These are phyloP conservation scores for Crotalus viridis DNA, from an alignment of 2,113 vertebrate genomes.

Conservation along the genomic window DNA sequence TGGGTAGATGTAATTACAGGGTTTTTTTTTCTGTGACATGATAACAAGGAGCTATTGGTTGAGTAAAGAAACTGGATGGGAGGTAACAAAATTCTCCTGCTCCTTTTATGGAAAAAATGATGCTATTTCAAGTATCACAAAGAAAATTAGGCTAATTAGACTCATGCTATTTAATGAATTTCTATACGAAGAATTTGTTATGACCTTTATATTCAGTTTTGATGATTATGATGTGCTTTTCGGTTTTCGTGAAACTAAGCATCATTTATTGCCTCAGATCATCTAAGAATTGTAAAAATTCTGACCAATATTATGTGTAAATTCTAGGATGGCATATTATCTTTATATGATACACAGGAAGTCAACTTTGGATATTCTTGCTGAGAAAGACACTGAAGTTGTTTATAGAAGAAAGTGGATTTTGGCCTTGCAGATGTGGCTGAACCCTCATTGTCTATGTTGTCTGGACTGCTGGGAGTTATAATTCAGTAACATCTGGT, in stretches of 20 bases:
- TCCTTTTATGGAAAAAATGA: background rate
- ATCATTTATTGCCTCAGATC: background rate
- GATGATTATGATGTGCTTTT: background rate
- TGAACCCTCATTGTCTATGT: background rate
- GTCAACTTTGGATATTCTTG: background rate
- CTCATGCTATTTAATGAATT: fast-evolving
- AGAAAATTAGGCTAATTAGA: background rate
- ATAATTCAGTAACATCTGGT: background rate
- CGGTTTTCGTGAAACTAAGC: background rate
- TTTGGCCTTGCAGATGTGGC: background rate
- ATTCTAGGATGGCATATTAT: background rate
- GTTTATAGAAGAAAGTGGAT: background rate
- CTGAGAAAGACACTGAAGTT: background rate
- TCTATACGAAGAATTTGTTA: background rate
- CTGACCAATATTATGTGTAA: background rate
- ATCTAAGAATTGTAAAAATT: background rate
- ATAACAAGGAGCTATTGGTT: background rate
- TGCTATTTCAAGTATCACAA: background rate
- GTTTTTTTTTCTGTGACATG: background rate
- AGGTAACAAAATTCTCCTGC: background rate
- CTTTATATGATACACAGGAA: background rate
- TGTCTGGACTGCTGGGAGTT: background rate
- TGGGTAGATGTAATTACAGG: background rate
- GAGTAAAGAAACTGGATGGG: background rate
- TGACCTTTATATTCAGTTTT: background rate